Evolutionary conservation across 2,113 vertebrate genomes (phyloP).

Genomic region (Beaufortia kweichowensis): DNA sequence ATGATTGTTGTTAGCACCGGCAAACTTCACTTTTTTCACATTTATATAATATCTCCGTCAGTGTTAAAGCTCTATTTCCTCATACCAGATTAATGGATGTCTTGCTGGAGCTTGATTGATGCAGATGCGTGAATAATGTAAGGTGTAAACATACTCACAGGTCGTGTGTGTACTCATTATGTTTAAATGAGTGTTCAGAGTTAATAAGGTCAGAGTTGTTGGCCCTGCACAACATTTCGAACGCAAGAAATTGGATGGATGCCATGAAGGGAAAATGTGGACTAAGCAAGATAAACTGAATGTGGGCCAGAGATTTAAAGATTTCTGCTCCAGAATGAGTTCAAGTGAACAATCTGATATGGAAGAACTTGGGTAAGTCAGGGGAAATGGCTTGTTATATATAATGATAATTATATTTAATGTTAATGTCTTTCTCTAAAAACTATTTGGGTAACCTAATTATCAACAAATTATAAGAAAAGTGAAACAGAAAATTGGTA

Average conservation of each 20-base stretch:
- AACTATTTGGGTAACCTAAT: no score
- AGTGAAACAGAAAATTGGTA: no score
- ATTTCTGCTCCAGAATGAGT: background rate
- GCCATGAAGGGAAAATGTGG: constrained; percentile 17
- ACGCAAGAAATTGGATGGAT: constrained; percentile 34
- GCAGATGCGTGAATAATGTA: background rate
- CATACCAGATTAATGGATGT: background rate
- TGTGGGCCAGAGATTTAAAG: constrained; percentile 27
- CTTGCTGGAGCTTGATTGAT: background rate
- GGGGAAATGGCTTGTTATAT: no score
- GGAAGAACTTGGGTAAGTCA: no score
- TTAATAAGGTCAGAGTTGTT: constrained; percentile 45
- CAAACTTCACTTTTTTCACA: constrained; percentile 1
- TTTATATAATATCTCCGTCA: no score
- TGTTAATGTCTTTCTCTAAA: no score
- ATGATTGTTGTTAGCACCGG: background rate
- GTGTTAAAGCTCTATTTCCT: background rate
- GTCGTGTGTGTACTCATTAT: constrained; percentile 38
- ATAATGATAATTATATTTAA: no score
- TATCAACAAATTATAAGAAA: no score
- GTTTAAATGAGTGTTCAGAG: constrained; percentile 49
- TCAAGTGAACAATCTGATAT: no score
- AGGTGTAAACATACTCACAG: constrained; percentile 25
- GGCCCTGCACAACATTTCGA: constrained; percentile 28
- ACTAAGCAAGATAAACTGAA: constrained; percentile 39